These are phyloP conservation scores for Heteractis magnifica DNA, from an alignment of 92 coral and sea anemone species.

Conservation along the genomic window DNA sequence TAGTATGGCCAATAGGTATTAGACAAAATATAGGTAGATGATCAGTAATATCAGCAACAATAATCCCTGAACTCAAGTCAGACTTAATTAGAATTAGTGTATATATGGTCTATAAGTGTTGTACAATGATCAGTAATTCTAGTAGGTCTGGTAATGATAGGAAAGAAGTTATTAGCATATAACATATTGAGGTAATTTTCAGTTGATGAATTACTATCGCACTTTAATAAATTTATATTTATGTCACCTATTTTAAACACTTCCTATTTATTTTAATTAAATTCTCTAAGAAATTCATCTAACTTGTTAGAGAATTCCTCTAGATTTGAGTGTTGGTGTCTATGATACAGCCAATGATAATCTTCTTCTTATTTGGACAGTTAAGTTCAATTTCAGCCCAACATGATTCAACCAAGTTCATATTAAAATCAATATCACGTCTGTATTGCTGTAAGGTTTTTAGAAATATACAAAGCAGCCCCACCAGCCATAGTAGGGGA, in stretches of 20 bases:
- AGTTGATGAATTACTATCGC: slow-evolving; percentile 29
- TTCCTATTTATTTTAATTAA: slow-evolving; percentile 33
- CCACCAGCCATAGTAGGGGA: slow-evolving; percentile 64
- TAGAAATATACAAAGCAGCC: slow-evolving; percentile 48
- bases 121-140: slow-evolving; percentile 53
- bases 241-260: slow-evolving; percentile 50
- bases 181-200: slow-evolving; percentile 60
- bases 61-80: slow-evolving; percentile 34
- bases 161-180: slow-evolving; percentile 48
- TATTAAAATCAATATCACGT: slow-evolving; percentile 45
- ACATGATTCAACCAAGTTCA: slow-evolving; percentile 58
- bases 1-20: background rate
- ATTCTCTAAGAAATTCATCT: slow-evolving; percentile 36
- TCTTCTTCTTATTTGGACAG: slow-evolving; percentile 36
- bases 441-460: slow-evolving; percentile 36
- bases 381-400: slow-evolving; percentile 57
- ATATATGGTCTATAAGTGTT: slow-evolving; percentile 60
- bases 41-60: slow-evolving; percentile 52
- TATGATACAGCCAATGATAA: slow-evolving; percentile 56
- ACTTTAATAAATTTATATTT: slow-evolving; percentile 39
- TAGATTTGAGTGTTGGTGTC: slow-evolving; percentile 51
- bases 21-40: slow-evolving; percentile 54
- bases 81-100: slow-evolving; percentile 42
- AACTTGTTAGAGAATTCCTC: slow-evolving; percentile 44
- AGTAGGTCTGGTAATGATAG: slow-evolving; percentile 66